Evolutionary conservation across 2,113 vertebrate genomes (phyloP).

Genomic region (Phylloscopus trochiloides): DNA sequence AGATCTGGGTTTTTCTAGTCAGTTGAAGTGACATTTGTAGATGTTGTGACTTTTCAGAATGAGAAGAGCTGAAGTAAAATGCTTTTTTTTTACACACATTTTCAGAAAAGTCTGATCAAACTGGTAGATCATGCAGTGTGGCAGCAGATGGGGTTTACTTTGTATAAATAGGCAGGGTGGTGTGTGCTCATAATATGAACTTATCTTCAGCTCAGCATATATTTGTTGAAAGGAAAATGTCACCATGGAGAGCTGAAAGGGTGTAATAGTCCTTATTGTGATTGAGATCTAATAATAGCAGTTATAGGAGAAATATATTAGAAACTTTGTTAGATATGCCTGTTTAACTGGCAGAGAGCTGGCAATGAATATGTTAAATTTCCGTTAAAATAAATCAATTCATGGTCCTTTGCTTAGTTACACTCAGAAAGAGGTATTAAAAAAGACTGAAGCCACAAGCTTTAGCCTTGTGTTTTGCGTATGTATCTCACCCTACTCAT

Average conservation of each 20-base stretch:
- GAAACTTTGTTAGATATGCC: neutral
- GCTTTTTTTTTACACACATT: neutral
- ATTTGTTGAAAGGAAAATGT: neutral
- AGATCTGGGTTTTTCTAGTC: neutral
- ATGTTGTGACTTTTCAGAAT: neutral
- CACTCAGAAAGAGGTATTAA: neutral
- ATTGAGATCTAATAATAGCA: neutral
- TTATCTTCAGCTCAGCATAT: neutral
- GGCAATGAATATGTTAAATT: neutral
- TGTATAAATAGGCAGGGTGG: neutral
- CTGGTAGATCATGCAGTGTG: neutral
- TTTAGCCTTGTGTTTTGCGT: neutral
- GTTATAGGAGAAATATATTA: neutral
- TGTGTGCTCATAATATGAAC: neutral
- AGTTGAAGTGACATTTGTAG: neutral
- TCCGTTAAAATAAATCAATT: neutral
- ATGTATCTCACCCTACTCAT: neutral
- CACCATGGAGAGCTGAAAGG: neutral
- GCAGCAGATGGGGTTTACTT: constrained; percentile 34
- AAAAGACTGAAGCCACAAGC: neutral
- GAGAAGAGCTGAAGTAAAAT: neutral
- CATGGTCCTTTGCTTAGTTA: neutral
- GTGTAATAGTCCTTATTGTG: neutral
- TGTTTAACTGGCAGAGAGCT: neutral
- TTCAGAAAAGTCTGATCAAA: neutral